Evolutionary conservation across 2,888 invertebrate genomes (phyloP).

Genomic region (Latheticus oryzae): DNA sequence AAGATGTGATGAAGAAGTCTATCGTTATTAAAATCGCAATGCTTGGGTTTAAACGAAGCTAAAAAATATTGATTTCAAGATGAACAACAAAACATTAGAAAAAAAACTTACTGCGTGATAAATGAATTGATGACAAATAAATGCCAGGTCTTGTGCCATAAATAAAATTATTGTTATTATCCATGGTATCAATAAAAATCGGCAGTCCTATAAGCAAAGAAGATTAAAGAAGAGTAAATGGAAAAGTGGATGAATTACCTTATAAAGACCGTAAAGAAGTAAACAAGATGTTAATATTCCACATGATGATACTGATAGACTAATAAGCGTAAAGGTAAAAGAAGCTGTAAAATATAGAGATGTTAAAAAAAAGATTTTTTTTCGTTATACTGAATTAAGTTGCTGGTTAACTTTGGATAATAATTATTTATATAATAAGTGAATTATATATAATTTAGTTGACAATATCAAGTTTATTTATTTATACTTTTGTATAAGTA

Average conservation of each 20-base stretch:
- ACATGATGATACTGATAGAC: conserved; percentile 75
- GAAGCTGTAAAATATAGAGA: conserved; percentile 76
- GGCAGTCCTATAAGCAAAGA: conserved; percentile 75
- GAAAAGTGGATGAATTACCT: conserved; percentile 67
- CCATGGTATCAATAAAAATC: conserved; percentile 80
- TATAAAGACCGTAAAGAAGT: conserved; percentile 76
- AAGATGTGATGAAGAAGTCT: conserved; percentile 80
- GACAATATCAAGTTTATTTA: too few species aligned
- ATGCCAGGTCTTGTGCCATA: conserved; percentile 75
- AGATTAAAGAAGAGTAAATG: too few species aligned
- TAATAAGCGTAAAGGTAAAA: conserved; percentile 75
- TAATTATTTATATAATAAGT: too few species aligned
- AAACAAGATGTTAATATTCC: conserved; percentile 77
- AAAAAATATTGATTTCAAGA: conserved; percentile 62
- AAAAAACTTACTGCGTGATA: conserved; percentile 75
- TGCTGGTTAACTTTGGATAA: too few species aligned
- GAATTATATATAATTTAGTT: too few species aligned
- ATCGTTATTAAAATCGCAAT: conserved; percentile 81
- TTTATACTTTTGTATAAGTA: too few species aligned
- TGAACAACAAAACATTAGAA: too few species aligned
- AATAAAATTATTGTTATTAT: conserved; percentile 74
- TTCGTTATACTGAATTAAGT: too few species aligned
- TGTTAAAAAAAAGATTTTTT: too few species aligned
- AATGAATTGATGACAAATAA: conserved; percentile 75
- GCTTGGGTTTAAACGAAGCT: conserved; percentile 79